These are phyloP conservation scores for Apomyelois bistriatella DNA, from an alignment of 2,888 invertebrate genomes.

Conservation along the genomic window DNA sequence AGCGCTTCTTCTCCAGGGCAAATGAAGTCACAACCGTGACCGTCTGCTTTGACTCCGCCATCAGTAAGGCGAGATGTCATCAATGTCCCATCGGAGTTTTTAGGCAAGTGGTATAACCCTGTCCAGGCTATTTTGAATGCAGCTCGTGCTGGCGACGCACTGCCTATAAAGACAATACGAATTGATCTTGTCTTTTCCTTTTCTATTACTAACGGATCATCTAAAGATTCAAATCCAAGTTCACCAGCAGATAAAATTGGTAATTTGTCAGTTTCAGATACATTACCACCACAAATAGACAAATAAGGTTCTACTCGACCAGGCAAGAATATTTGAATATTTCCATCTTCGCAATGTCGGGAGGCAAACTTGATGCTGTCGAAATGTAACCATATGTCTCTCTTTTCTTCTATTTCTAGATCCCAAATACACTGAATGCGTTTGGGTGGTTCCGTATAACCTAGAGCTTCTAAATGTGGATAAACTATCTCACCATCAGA, in stretches of 20 bases:
- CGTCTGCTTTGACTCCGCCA: conserved; percentile 59
- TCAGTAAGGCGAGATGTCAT: conserved; percentile 89
- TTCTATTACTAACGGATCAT: conserved; percentile 77
- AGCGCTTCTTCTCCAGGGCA: conserved; percentile 91
- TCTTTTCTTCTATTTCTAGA: conserved; percentile 88
- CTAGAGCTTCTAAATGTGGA: conserved; percentile 90
- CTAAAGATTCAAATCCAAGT: conserved; percentile 81
- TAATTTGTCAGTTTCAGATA: conserved; percentile 87
- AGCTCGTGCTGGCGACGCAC: conserved; percentile 89
- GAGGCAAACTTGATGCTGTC: conserved; percentile 93
- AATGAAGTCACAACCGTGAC: conserved; percentile 88
- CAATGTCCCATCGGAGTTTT: conserved; percentile 89
- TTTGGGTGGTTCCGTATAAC: conserved; percentile 84
- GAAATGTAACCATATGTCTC: conserved; percentile 92
- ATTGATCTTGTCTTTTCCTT: conserved; percentile 82
- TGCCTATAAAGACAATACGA: conserved; percentile 86
- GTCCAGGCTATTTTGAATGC: conserved; percentile 95
- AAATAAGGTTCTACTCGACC: conserved; percentile 87
- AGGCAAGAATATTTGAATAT: conserved; percentile 89
- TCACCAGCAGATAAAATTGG: conserved; percentile 90
- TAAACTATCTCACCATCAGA: conserved; percentile 93
- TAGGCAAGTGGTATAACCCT: conserved; percentile 90
- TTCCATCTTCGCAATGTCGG: conserved; percentile 91
- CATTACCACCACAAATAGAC: conserved; percentile 92
- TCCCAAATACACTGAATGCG: conserved; percentile 90